Conservation (phyloP, 2,888 invertebrate genomes). For the Creontiades dilutus region DNA sequence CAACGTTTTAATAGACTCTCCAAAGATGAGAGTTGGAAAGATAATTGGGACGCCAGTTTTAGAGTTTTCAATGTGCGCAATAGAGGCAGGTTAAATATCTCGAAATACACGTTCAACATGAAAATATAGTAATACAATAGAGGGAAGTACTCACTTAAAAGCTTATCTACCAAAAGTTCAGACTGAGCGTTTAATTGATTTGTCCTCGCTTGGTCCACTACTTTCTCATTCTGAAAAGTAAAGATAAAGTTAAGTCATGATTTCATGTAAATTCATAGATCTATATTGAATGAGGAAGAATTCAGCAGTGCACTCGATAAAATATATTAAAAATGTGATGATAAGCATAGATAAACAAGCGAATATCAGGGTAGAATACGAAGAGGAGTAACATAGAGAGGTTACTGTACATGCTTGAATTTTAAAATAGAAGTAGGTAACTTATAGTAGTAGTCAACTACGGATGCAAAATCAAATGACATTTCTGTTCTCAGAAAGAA, state of each 20-base stretch:
- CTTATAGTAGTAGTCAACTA: too few relatives aligned
- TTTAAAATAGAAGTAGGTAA: too few relatives aligned
- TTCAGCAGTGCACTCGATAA: too few relatives aligned
- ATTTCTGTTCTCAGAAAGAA: too few relatives aligned
- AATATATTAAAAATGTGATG: slow-evolving; percentile 21
- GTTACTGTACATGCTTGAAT: too few relatives aligned
- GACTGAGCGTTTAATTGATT: slow-evolving; percentile 77
- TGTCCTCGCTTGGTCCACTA: slow-evolving; percentile 76
- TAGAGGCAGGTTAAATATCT: not conserved
- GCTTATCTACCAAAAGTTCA: slow-evolving; percentile 82
- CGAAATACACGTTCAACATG: too few relatives aligned
- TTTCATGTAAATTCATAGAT: not conserved
- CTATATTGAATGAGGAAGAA: too few relatives aligned
- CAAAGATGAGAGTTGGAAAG: not conserved
- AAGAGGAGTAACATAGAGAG: too few relatives aligned
- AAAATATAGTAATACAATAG: too few relatives aligned
- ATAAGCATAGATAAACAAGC: not conserved
- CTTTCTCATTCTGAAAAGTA: slow-evolving; percentile 76
- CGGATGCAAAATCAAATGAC: too few relatives aligned
- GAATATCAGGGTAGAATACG: too few relatives aligned
- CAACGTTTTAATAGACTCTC: not conserved
- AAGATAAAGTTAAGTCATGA: not conserved
- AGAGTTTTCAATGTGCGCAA: not conserved
- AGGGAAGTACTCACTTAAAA: slow-evolving; percentile 79
- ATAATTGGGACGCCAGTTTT: not conserved